These are phyloP conservation scores for Embidobia sp. DNA, from an alignment of 2,888 invertebrate genomes.

Conservation along the genomic window DNA sequence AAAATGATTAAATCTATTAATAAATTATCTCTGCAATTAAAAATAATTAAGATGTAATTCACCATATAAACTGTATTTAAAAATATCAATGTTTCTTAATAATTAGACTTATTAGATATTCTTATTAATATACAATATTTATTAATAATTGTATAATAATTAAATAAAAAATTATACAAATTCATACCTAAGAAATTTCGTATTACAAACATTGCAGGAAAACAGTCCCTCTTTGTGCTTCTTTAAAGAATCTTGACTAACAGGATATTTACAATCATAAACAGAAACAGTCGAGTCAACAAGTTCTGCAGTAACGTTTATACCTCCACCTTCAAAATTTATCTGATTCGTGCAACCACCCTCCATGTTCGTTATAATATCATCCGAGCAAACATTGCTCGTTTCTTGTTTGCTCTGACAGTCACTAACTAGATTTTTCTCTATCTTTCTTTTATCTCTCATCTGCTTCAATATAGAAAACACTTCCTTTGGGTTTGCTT, in stretches of 20 bases:
- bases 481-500: constrained; percentile 74
- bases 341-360: not conserved
- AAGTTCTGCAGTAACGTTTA: constrained; percentile 22
- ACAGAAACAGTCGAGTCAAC: constrained; percentile 24
- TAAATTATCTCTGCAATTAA: no score
- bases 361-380: not conserved
- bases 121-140: no score
- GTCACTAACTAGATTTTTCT: constrained; percentile 64
- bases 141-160: no score
- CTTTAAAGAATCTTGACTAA: constrained; percentile 63
- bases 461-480: constrained; percentile 74
- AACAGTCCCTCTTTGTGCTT: constrained; percentile 69
- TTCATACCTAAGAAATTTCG: constrained; percentile 70
- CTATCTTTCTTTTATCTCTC: constrained; percentile 70
- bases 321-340: constrained; percentile 11
- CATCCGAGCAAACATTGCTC: not conserved
- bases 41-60: no score
- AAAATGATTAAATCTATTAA: no score
- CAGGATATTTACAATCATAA: constrained; percentile 67
- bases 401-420: not conserved
- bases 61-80: no score
- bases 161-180: not conserved
- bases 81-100: no score
- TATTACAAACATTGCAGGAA: constrained; percentile 71
- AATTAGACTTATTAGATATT: no score